Base-by-base conservation (phyloP, 2,888 invertebrate genomes). In the Parnassius apollo region DNA sequence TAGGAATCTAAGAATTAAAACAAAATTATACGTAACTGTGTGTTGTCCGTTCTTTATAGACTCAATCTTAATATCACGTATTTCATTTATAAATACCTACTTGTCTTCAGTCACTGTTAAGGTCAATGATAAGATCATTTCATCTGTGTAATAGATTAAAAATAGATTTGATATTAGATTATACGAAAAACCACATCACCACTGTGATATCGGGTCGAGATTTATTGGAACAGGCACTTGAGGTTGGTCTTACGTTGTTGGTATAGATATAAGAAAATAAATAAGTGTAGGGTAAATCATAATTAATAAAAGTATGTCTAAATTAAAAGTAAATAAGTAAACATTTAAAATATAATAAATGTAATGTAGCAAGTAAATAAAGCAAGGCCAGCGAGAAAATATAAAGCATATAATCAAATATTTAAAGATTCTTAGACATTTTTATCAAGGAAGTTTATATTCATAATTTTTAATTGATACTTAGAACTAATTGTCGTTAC, bases 131-230 rank as follows among this genome's bases (percentile, higher is more conserved):
- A 49, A 49, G 49, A 49, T 49, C 13, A 13, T 22, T 58, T 51
- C 56, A 56, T 46, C 45, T 53, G 13, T 63, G 45, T 59, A 63
- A 61, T 68, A 66, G 65, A 58, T 59, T 65, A 65, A 59, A 56
- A 55, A 49, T 58, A 54, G 11, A 55, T 54, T 50, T 22, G n/a
- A 46, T 11, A 45, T 64, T 59, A 62, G 59, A 55, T 64, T 64
- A 62, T 51, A 58, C 48, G 13, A 64, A 59, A 76, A 71, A 76
- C 88, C 88, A 90, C 90, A 90, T 91, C 90, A 81, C 88, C 85
- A 78, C 90, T 91, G 90, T 91, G 90, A 91, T 91, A 91, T 81
- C 80, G 87, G 89, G 83, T 81, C 74, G 88, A 76, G 78, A 71
- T 71, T 67, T 66, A 75, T 60, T 72, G 80, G 75, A 76, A 78